Base-by-base conservation (phyloP, 2,113 vertebrate species). In the Hydropotes inermis region DNA sequence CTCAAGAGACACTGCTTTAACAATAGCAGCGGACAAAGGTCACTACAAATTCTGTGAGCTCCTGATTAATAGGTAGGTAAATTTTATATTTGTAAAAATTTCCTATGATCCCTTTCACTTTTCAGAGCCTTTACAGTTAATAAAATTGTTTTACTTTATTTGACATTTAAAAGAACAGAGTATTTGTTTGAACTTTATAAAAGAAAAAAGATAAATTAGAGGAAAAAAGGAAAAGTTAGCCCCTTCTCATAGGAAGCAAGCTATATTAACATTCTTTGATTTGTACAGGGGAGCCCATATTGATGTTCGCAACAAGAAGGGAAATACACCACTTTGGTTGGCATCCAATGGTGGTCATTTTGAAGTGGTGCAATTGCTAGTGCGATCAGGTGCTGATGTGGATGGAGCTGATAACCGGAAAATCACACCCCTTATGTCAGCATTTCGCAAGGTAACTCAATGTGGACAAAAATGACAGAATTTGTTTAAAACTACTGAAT, bases 1-100 rank as follows among this genome's bases (percentile, higher is more conserved):
- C 87, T 99, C 99, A 87, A 99, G 99, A 98, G 99, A 99, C 98
- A 99, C 99, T 54, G 99, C 99, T 97, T 99, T 99, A 98, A 99
- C 99, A 82, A 99, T 99, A 97, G 99, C 99, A 98, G 99, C 99
- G 11, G 99, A 99, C 98, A 99, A 99, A 99, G 99, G 99, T 95
- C 99, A 99, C 98, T 99, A 99, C 98, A 99, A 99, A 99, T 99
- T 99, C 98, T 99, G 99, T 98, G 99, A 99, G 98, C 99, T 99
- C 81, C 99, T 99, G 91, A 99, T 99, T 98, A 99, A 99, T 98
- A 99, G 99, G 99, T 99, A 81, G 96, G 97, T 97, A 36, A 25
- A 91, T 87, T 93, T 97, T 94, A 57, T 79, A 88, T 54, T 81
- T 67, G n/a, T 57, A 93, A 39, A 74, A 86, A 52, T 52, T 86